Base-by-base conservation (phyloP, 2,888 invertebrate species). In the Digitonthophagus gazella region DNA sequence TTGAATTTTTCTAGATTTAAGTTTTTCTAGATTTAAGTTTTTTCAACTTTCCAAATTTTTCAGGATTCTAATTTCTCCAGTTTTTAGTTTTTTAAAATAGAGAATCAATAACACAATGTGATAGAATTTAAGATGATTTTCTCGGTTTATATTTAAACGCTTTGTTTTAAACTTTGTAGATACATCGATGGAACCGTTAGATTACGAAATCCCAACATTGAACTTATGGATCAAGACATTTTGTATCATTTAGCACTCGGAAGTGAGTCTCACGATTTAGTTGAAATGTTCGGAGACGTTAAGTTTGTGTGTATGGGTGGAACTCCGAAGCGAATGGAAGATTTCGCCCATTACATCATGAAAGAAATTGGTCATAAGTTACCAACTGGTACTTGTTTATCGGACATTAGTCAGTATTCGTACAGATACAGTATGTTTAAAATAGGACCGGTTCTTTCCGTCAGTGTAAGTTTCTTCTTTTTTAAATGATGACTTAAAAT, bases 251-350 rank as follows among this genome's bases (percentile, higher is more conserved):
- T 97, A 82, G 96, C 96, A 0, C 86, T 97, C 71, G 95, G 95
- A 72, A 96, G 95, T 78, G 95, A 90, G 65, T 93, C 94, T 1
- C 82, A 82, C 68, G 95, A 97, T 82, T 88, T 97, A 57, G 91
- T 92, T 64, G 93, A 95, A 84, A 96, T 97, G 96, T 98, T 97
- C 81, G 93, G 95, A 8, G 97, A 97, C 82, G 91, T 97, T 69
- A 84, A 97, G 96, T 98, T 96, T 84, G 95, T 98, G 54, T 96
- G 96, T 83, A 95, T 97, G 93, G 97, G 97, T 58, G 97, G 97
- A 15, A 96, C 97, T 15, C 96, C 96, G 11, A 93, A 93, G 80
- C 89, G 97, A 66, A 96, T 97, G 96, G 93, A 96, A 83, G 89
- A 90, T 79, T 97, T 97, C 83, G 97, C 97, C 20, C 89, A 93